Base-by-base conservation (phyloP, 2,888 invertebrate genomes). In the Drosophila falleni region DNA sequence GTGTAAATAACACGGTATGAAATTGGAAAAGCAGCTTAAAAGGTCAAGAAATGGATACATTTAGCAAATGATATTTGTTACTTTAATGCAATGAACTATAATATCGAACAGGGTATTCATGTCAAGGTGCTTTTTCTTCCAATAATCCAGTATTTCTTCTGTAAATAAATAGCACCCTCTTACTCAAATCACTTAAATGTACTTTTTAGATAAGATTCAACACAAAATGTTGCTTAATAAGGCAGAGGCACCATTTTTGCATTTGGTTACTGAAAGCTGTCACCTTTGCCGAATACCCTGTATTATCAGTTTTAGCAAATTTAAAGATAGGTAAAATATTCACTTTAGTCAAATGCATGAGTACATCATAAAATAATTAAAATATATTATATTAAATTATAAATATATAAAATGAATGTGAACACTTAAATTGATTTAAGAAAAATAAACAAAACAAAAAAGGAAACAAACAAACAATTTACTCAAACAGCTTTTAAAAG, bases 401-500 rank as follows among this genome's bases (percentile, higher is more conserved):
- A 67, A 35, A 68, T 54, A 71, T 35, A 41, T 31, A 47, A 23
- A 66, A 42, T 64, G 42, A 51, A 55, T 80, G 76, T 60, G 76
- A 77, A 65, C 81, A 76, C 51, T 65, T 49, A 72, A 81, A 81
- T 78, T 66, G 55, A 80, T 61, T 53, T 56, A 63, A 55, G 41
- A 42, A 29, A 47, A 47, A 49, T 13, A 47, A 47, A 46, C 33
- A 66, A 53, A 66, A 61, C 41, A 29, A 54, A 71, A 63, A 42
- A 42, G 29, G 39, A 60, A 58, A 37, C 42, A 39, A 70, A 71
- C 56, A 59, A 59, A 67, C 67, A 78, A 67, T 81, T 81, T 79
- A 81, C 64, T 60, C 71, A 79, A 71, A 82, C 70, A 75, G 90
- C 84, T 84, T 89, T 82, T 81, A 70, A 86, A 85, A 66, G 59